Percentiles rank a stretch among this genome's conserved stretches.
These are phyloP conservation scores for Alsophila aescularia DNA, from an alignment of 2,888 invertebrate species.

Conservation along the genomic window DNA sequence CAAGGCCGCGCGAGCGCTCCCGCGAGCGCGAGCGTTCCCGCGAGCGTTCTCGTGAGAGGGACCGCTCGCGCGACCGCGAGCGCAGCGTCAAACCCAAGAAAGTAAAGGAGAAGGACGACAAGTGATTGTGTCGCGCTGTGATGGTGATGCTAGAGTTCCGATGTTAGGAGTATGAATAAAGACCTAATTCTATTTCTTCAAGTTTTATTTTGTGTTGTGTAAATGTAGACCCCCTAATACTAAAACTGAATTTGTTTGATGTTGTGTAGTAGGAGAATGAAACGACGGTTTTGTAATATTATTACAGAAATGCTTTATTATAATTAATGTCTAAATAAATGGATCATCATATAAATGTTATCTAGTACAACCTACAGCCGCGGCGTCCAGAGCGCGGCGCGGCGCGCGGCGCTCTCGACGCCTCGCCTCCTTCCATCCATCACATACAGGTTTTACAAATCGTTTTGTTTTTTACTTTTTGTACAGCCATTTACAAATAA, in stretches of 20 bases:
- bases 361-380: conserved; percentile 82
- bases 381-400: conserved; percentile 66
- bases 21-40: conserved; percentile 74
- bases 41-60: too few species aligned
- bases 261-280: conserved; percentile 48
- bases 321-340: conserved; percentile 87
- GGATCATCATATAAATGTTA: conserved; percentile 86
- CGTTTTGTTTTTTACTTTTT: conserved; percentile 81
- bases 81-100: conserved; percentile 84
- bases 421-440: conserved; percentile 71
- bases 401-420: conserved; percentile 63
- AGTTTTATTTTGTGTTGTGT: conserved; percentile 11
- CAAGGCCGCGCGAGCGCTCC: conserved; percentile 58
- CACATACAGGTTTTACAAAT: conserved; percentile 83
- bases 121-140: conserved; percentile 64
- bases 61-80: conserved; percentile 66
- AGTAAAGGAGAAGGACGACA: conserved; percentile 89
- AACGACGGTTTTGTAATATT: conserved; percentile 81
- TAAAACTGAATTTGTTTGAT: not conserved
- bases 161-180: conserved; percentile 27
- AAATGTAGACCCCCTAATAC: too few species aligned
- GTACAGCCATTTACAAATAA: conserved; percentile 86
- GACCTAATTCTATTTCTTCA: conserved; percentile 8
- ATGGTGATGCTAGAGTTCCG: conserved; percentile 14
- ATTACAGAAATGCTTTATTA: conserved; percentile 88